Evolutionary conservation across 2,797 vertebrate species (phyloP), one percentile per base, ranked within the genome.

Genomic region (Rhinophrynus dorsalis): DNA sequence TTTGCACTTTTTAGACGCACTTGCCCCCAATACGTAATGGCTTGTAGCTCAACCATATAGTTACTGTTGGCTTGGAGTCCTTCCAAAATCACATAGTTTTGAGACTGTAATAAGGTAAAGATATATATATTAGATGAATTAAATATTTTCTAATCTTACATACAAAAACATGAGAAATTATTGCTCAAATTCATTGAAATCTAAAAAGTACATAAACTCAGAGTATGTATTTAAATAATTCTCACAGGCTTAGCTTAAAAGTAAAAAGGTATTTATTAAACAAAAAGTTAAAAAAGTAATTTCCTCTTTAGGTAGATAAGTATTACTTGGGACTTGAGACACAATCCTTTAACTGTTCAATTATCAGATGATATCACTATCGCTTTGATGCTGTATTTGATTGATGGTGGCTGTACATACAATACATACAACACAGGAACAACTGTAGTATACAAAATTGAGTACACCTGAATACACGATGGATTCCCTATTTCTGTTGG

Each of bases 11-110:
- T 97, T 58, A 98, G 90, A 1, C 95, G 92, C 30, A 89, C 89
- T 85, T 96, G 95, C 47, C 94, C 93, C 96, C 96, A 98, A 37
- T 94, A 94, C 0, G 93, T 87, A 70, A 98, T 77, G 10, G 94
- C 94, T 83, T 98, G 96, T 40, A 98, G 81, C 81, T 97, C 94
- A 75, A 95, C 92, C 0, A 87, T 90, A 83, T 96, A 97, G 52
- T 88, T 92, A 79, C 81, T 87, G 86, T 93, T 94, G 1, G 86
- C 87, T 8, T 90, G 92, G 50, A 98, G 93, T 3, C 85, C 85
- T 29, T 97, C 95, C 83, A 98, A 84, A 13, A 89, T 87, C 80
- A 94, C 91, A 42, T 86, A 92, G 80, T 78, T 92, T 68, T 92
- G 91, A 38, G 89, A 87, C 96, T 98, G 70, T 23, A 69, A 81